These are phyloP conservation scores for Recurvirostra avosetta DNA, from an alignment of 2,113 vertebrate genomes.

Conservation along the genomic window DNA sequence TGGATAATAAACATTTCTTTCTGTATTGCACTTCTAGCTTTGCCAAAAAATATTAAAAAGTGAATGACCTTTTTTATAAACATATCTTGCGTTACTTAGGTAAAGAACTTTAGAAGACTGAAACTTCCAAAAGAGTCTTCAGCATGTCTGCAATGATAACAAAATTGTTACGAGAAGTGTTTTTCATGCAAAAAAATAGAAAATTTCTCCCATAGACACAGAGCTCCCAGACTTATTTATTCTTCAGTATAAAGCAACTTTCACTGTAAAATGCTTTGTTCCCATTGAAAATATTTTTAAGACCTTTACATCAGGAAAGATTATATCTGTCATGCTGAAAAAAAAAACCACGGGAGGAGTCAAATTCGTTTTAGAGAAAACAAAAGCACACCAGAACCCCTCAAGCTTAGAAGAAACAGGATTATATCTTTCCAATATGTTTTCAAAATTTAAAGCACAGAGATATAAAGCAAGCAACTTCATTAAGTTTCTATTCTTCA, in stretches of 20 bases:
- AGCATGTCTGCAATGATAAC: neutral
- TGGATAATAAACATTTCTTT: neutral
- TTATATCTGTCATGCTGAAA: neutral
- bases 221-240: neutral
- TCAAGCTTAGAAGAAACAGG: neutral
- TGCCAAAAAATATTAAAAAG: neutral
- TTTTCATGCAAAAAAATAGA: neutral
- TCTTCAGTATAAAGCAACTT: neutral
- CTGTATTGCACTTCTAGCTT: neutral
- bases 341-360: neutral
- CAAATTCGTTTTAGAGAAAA: neutral
- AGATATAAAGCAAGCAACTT: neutral
- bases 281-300: neutral
- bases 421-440: neutral
- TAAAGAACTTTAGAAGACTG: neutral
- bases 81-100: neutral
- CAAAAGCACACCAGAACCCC: neutral
- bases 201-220: neutral
- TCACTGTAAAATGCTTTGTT: neutral
- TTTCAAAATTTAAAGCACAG: neutral
- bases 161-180: neutral
- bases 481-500: neutral
- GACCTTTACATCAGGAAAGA: neutral
- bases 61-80: neutral
- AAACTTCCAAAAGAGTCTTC: neutral